phyloP scores from a whole-genome alignment of 1,140 invertebrate genomes.

The Littorina saxatilis region DNA sequence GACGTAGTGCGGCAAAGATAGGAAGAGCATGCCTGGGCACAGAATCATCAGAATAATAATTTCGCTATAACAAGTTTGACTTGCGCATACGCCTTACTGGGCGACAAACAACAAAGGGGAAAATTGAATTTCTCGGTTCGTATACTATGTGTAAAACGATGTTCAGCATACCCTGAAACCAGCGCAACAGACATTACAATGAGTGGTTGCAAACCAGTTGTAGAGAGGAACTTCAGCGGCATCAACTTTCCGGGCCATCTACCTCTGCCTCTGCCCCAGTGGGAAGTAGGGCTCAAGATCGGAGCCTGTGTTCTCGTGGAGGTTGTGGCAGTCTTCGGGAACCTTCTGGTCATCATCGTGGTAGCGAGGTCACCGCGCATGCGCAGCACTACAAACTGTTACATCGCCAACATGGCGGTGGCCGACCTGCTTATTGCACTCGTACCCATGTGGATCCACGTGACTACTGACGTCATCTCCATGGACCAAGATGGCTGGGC shows the following conservation, averaged over 20 bases:
- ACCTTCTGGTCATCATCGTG: slow-evolving; percentile 64
- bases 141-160: too few relatives aligned
- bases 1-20: background rate
- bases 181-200: background rate
- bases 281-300: slow-evolving; percentile 64
- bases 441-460: slow-evolving; percentile 75
- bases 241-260: slow-evolving; percentile 43
- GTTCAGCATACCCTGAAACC: too few relatives aligned
- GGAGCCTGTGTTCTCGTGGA: slow-evolving; percentile 53
- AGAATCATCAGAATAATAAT: too few relatives aligned
- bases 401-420: slow-evolving; percentile 92
- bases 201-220: background rate
- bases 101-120: too few relatives aligned
- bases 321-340: slow-evolving; percentile 65
- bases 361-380: slow-evolving; percentile 71
- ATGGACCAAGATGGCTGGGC: slow-evolving; percentile 62
- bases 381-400: slow-evolving; percentile 86
- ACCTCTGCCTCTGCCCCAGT: slow-evolving; percentile 44
- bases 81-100: too few relatives aligned
- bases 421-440: slow-evolving; percentile 72
- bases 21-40: background rate
- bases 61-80: too few relatives aligned
- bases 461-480: slow-evolving; percentile 63
- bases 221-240: slow-evolving; percentile 38
- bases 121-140: too few relatives aligned